Evolutionary conservation across 2,113 vertebrate species (phyloP).

Genomic region (Saguinus imperator): DNA sequence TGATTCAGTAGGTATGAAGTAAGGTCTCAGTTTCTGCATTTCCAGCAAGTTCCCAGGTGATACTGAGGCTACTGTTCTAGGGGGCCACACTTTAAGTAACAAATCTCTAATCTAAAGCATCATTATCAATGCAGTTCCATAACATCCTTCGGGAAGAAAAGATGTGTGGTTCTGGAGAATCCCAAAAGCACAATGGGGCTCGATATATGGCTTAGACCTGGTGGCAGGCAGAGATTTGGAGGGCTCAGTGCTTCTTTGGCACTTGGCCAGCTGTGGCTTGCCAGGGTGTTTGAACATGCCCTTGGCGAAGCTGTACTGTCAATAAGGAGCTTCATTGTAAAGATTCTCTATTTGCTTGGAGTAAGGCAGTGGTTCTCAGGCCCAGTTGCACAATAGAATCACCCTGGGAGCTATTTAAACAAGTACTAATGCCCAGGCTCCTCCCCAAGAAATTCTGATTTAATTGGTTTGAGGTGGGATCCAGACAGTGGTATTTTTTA

Average conservation of each 20-base stretch:
- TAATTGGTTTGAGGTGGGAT: constrained; percentile 48
- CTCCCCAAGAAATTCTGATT: neutral
- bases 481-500: constrained; percentile 17
- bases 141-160: neutral
- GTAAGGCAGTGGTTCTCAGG: neutral
- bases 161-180: neutral
- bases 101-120: neutral
- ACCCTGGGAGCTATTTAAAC: neutral
- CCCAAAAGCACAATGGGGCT: neutral
- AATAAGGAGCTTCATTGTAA: neutral
- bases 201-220: neutral
- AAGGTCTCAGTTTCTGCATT: neutral
- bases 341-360: constrained; percentile 37
- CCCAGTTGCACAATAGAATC: neutral
- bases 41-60: neutral
- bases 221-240: neutral
- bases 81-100: neutral
- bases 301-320: constrained; percentile 6
- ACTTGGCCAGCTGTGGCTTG: neutral
- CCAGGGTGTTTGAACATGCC: neutral
- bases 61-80: neutral
- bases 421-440: neutral
- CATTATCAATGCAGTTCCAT: neutral
- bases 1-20: neutral
- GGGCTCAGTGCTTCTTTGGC: neutral